These are phyloP conservation scores for Phodopus roborovskii DNA, from an alignment of 2,113 vertebrate species.

Conservation along the genomic window DNA sequence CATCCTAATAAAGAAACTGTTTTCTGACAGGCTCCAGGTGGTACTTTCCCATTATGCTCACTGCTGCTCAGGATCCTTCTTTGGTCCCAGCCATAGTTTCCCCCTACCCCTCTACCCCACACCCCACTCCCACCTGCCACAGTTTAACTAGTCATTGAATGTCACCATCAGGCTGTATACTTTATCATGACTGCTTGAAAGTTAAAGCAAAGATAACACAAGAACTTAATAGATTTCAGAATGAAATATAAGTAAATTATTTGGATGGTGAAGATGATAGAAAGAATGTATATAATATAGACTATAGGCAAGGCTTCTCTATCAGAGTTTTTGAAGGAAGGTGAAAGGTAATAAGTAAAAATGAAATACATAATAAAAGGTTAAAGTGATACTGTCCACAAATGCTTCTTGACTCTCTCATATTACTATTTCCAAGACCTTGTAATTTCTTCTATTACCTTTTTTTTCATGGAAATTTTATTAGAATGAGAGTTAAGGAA, in stretches of 20 bases:
- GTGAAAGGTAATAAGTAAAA: background rate
- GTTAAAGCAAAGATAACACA: background rate
- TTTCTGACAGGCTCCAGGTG: background rate
- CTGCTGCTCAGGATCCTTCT: background rate
- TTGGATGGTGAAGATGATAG: background rate
- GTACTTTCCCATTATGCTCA: background rate
- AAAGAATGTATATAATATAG: background rate
- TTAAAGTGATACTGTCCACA: background rate
- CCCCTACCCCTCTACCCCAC: too few species aligned
- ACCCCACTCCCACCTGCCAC: too few species aligned
- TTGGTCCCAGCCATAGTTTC: background rate
- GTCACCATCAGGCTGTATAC: background rate
- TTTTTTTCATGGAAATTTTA: background rate
- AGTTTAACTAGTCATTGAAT: background rate
- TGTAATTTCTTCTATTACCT: background rate
- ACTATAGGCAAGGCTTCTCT: background rate
- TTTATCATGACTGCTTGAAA: background rate
- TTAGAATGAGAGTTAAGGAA: constrained; percentile 12
- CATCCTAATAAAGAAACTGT: background rate
- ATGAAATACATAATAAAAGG: background rate
- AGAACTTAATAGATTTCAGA: background rate
- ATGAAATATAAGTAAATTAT: background rate
- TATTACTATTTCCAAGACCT: background rate
- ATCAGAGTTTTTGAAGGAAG: background rate
- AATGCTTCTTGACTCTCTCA: background rate